phyloP scores from a whole-genome alignment of 2,888 invertebrate species.

The Idaea dimidiata region DNA sequence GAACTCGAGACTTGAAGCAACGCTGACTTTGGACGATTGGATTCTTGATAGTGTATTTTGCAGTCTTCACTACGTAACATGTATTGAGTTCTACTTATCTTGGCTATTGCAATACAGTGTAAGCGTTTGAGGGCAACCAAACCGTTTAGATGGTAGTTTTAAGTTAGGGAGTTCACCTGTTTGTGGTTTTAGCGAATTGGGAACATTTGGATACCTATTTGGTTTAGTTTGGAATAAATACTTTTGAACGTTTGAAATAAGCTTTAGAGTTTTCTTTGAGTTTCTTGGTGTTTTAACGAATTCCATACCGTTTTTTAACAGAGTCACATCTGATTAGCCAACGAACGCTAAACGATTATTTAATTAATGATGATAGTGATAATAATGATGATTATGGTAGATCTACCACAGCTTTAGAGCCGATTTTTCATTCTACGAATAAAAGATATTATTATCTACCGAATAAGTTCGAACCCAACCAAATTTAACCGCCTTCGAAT shows the following conservation, averaged over 20 bases:
- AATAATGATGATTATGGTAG: too few relatives aligned
- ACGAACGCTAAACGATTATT: too few relatives aligned
- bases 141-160: not conserved
- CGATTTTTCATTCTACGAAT: too few relatives aligned
- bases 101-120: not conserved
- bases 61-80: not conserved
- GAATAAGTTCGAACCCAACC: too few relatives aligned
- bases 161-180: not conserved
- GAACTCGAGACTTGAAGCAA: slow-evolving; percentile 15
- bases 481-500: too few relatives aligned
- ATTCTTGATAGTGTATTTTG: not conserved
- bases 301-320: too few relatives aligned
- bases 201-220: not conserved
- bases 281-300: too few relatives aligned
- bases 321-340: too few relatives aligned
- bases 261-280: not conserved
- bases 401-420: too few relatives aligned
- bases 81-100: not conserved
- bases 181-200: not conserved
- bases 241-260: not conserved
- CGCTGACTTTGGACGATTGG: not conserved
- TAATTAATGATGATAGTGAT: too few relatives aligned
- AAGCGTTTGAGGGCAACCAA: not conserved
- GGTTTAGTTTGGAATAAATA: not conserved
- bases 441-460: too few relatives aligned